phyloP scores from a whole-genome alignment of 2,888 invertebrate species.

The Callimorpha dominula region DNA sequence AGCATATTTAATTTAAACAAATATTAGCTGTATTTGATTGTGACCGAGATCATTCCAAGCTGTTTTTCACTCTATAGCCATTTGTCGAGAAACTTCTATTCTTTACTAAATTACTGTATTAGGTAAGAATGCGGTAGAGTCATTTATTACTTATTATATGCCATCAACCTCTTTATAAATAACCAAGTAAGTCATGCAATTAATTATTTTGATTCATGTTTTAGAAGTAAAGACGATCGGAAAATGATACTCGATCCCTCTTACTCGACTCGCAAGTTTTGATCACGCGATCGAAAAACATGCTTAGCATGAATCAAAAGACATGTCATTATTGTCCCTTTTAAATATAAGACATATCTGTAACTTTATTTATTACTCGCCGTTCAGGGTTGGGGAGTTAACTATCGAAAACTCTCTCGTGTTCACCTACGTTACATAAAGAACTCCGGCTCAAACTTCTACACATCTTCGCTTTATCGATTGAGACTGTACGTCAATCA shows the following conservation, averaged over 20 bases:
- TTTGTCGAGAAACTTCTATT: background rate
- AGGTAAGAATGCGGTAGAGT: background rate
- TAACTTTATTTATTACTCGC: no score
- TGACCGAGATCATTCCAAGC: background rate
- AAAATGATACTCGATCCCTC: background rate
- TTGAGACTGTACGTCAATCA: no score
- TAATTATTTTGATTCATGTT: background rate
- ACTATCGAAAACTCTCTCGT: background rate
- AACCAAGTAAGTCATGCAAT: background rate
- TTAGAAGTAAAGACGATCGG: background rate
- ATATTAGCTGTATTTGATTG: background rate
- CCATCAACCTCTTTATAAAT: background rate
- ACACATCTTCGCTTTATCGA: no score
- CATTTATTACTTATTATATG: background rate
- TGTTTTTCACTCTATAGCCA: background rate
- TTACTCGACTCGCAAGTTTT: background rate
- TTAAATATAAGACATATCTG: no score
- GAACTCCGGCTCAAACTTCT: background rate
- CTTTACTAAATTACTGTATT: background rate
- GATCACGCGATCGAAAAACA: background rate
- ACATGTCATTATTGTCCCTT: background rate
- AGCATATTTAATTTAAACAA: background rate
- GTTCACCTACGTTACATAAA: background rate
- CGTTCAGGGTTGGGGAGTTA: background rate
- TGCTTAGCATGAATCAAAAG: background rate